Base-by-base conservation (phyloP, 1,140 invertebrate genomes). In the Drosophila trapezifrons region DNA sequence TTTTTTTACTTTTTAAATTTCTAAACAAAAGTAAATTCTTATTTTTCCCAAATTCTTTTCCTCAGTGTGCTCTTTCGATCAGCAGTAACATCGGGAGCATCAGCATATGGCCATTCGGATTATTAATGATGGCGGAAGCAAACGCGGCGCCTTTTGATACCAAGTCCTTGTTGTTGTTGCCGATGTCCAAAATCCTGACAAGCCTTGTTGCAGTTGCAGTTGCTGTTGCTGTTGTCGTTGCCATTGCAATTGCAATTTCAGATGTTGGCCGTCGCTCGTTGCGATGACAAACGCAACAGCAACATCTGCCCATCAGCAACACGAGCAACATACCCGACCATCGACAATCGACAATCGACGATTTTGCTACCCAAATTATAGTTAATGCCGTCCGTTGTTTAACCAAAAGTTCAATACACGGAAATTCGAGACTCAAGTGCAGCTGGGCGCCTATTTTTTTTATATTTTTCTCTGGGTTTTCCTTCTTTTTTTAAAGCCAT, bases 111-210 rank as follows among this genome's bases (percentile, higher is more conserved):
- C 67, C 72, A 78, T 78, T 76, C 64, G 80, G 80, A 86, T 86
- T 86, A 81, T 82, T 85, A 78, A 90, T 81, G 85, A 81, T 90
- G 85, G 81, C 75, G 85, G 78, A 78, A 90, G 85, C 85, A 60
- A 73, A 69, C 49, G 85, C 85, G 85, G 78, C 55, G 40, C 46
- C 83, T 70, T 86, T 86, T 86, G 83, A 86, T 79, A 60, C 40
- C 58, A 46, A 67, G 75, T 78, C 77, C 76, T 76, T 66, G 55
- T 10, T 58, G 66, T 46, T 59, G 55, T 22, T 78, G 47, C 35
- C 13, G 51, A 52, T 58, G 63, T 75, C 62, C 18, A 56, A 72
- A 75, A 72, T 49, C 64, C 65, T 72, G 69, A 72, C 69, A 72
- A 69, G 71, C 47, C 47, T 52, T 54, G 66, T 72, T 71, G 67